Evolutionary conservation across 1,140 invertebrate species (phyloP), one percentile per base, ranked within the genome.

Genomic region (Uloborus diversus): DNA sequence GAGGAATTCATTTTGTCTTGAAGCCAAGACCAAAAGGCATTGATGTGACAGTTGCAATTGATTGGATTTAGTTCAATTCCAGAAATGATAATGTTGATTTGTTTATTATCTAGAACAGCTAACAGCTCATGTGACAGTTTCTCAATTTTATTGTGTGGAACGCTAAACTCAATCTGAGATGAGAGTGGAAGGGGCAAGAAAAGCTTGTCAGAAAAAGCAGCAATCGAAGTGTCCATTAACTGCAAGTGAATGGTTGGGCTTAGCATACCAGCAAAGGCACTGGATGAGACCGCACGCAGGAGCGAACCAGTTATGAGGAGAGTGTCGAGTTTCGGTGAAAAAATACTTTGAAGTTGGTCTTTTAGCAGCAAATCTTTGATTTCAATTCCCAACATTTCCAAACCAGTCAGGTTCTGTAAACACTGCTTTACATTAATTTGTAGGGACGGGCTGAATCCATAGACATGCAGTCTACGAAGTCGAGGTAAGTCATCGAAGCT

Each of bases 141-240:
- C 4, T 89, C 89, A 49, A 97, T 88, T 84, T 92, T 91, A 83
- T 92, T 94, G 11, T 92, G 92, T n/a, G 90, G 89, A 0, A 96
- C 89, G 84, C 96, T 92, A 1, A 96, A 87, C 7, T 88, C 90
- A 20, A 96, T 90, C 70, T 91, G 90, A 0, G 93, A 94, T 3
- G 94, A 96, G 83, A 94, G 90, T 1, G 95, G 95, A n/a, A 97
- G 90, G 0, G 94, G 93, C 83, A 96, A 94, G 64, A 97, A 90
- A 25, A 96, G 84, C 1, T 94, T 91, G 4, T 93, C 91, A 3
- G 94, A 93, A 76, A 96, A 87, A 0, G 89, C 87, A 32, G 90
- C 90, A 1, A 96, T 85, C 1, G 93, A 94, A 2, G 94, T 96
- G 84, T 96, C 94, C 17, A 90, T 89, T 13, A 97, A 85, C 61